Evolutionary conservation across 2,888 invertebrate species (phyloP).

Genomic region (Troides oblongomaculatus): DNA sequence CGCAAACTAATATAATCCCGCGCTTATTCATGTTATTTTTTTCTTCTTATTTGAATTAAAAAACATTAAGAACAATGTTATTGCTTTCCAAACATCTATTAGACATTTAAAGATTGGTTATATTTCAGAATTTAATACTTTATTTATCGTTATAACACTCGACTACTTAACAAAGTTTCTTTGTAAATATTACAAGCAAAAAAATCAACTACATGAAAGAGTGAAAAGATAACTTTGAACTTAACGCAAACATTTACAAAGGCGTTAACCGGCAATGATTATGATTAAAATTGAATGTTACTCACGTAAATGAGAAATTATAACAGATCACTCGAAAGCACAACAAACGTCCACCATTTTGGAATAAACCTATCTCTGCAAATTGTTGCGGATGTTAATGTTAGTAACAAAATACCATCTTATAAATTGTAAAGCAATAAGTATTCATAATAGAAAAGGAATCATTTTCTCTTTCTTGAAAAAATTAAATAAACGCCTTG

Average conservation of each 20-base stretch:
- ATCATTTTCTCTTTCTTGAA: background rate
- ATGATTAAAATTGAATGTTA: conserved; percentile 5
- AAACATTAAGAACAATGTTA: conserved; percentile 1
- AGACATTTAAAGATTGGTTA: conserved; percentile 2
- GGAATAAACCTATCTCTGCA: conserved; percentile 62
- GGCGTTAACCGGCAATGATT: background rate
- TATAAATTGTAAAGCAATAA: conserved; percentile 18
- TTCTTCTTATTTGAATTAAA: background rate
- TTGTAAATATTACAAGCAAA: conserved; percentile 49
- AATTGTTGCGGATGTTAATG: conserved; percentile 53
- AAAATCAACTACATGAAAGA: conserved; percentile 33
- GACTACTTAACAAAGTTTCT: conserved; percentile 41
- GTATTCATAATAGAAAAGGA: conserved; percentile 2
- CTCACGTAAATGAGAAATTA: conserved; percentile 34
- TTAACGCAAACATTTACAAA: background rate
- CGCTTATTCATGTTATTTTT: conserved; percentile 56
- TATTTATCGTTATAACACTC: conserved; percentile 36
- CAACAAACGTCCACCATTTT: conserved; percentile 81
- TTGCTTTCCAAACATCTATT: background rate
- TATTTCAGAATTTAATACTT: conserved; percentile 27
- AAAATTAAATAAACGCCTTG: conserved; percentile 12
- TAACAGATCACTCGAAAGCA: conserved; percentile 67
- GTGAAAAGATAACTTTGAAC: background rate
- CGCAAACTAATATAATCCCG: conserved; percentile 59
- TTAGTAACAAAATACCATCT: conserved; percentile 37